phyloP scores from a whole-genome alignment of 2,113 vertebrate genomes.

The Setophaga petechia region DNA sequence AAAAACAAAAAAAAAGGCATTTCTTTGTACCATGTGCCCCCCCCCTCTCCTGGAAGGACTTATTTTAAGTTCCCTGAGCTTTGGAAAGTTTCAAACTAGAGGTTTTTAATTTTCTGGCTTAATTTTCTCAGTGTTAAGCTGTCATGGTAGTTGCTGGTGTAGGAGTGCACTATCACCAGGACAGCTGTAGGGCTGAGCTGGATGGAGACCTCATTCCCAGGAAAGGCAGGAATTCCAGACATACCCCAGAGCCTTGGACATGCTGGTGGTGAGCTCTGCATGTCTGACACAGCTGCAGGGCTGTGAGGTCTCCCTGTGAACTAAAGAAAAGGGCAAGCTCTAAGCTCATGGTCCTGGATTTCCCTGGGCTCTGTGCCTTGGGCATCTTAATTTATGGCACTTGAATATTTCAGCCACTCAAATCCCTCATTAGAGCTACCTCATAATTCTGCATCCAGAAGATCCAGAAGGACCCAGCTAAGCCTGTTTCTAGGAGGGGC shows the following conservation, averaged over 20 bases:
- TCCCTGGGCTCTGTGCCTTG: background rate
- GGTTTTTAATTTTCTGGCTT: background rate
- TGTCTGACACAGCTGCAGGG: background rate
- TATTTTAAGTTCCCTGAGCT: background rate
- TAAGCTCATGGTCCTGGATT: background rate
- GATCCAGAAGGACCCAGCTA: background rate
- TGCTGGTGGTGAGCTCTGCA: background rate
- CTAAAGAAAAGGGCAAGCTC: background rate
- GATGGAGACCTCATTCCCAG: background rate
- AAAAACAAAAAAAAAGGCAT: fast-evolving
- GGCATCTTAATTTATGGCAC: background rate
- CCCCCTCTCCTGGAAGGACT: background rate
- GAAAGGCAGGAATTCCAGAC: background rate
- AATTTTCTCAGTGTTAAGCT: background rate
- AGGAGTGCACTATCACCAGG: background rate
- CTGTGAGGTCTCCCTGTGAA: background rate
- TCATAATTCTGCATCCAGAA: background rate
- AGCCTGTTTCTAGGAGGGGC: background rate
- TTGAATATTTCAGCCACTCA: background rate
- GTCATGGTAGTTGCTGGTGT: background rate
- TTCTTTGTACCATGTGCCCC: background rate
- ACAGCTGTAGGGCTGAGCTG: background rate
- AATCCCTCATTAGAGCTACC: background rate
- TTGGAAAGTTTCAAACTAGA: background rate
- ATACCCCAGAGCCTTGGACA: background rate